Evolutionary conservation across 2,888 invertebrate species (phyloP), one percentile per base, ranked within the genome.

Genomic region (Tiphia femorata): DNA sequence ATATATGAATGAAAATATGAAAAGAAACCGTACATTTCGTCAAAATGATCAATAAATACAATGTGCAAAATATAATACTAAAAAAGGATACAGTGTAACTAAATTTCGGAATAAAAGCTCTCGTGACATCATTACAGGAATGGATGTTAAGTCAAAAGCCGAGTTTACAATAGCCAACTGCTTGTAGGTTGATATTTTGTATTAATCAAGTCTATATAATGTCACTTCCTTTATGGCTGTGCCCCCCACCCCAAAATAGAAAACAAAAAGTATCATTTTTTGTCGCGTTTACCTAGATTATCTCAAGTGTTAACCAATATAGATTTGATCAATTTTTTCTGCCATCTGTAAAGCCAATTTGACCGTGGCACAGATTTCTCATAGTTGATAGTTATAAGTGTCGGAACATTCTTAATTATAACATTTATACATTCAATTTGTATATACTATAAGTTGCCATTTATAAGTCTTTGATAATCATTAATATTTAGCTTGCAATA

Each of bases 161-260:
- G 69, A 76, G 73, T 64, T 74, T 70, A 76, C 72, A 73, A 69
- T 70, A 75, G 67, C 71, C 73, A 70, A 58, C 49, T 62, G n/a
- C n/a, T n/a, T n/a, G n/a, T n/a, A n/a, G n/a, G n/a, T n/a, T n/a
- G n/a, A n/a, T n/a, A n/a, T n/a, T n/a, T n/a, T n/a, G n/a, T n/a
- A n/a, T n/a, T n/a, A n/a, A n/a, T n/a, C n/a, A n/a, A n/a, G n/a
- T n/a, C n/a, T n/a, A n/a, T n/a, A n/a, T n/a, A n/a, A n/a, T n/a
- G n/a, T n/a, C n/a, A n/a, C n/a, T n/a, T n/a, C n/a, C n/a, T n/a
- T n/a, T n/a, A n/a, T n/a, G n/a, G n/a, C n/a, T n/a, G n/a, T n/a
- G n/a, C n/a, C n/a, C n/a, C n/a, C n/a, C n/a, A n/a, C n/a, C n/a
- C n/a, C n/a, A n/a, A n/a, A n/a, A n/a, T n/a, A n/a, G n/a, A n/a